Percentiles rank a stretch among this genome's conserved stretches.
Conservation (phyloP, 2,113 vertebrate genomes). For the Saguinus imperator region DNA sequence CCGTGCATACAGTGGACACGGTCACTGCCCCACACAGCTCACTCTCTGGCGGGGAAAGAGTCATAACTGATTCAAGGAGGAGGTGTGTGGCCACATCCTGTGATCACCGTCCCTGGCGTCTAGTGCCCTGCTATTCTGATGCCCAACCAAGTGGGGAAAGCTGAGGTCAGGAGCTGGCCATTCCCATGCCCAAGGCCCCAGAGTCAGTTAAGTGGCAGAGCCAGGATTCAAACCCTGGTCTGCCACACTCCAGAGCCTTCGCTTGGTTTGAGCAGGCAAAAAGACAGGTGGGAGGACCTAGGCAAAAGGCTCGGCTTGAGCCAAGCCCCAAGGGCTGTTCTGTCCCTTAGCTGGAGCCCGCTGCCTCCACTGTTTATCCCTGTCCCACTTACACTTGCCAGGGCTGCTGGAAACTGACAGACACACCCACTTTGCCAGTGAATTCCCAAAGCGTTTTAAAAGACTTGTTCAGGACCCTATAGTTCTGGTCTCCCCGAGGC, state of each 20-base stretch:
- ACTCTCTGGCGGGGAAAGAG: accelerated
- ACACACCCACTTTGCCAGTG: neutral
- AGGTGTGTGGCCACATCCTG: neutral
- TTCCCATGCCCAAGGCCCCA: neutral
- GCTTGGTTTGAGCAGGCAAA: neutral
- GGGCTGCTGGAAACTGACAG: neutral
- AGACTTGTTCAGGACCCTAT: neutral
- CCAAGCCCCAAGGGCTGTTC: neutral
- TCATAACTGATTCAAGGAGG: neutral
- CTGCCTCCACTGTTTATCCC: too few relatives aligned
- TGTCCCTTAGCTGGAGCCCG: neutral
- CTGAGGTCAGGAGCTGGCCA: neutral
- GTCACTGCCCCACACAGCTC: neutral
- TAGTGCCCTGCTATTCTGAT: neutral
- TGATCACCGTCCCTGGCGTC: neutral
- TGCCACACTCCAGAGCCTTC: neutral
- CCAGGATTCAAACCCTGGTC: neutral
- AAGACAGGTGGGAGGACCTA: neutral
- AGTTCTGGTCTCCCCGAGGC: neutral
- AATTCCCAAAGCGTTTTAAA: neutral
- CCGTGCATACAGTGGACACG: neutral
- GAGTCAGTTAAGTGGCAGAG: neutral
- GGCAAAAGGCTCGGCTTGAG: neutral
- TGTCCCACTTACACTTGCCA: neutral
- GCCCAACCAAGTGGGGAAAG: neutral